Evolutionary conservation across 2,797 vertebrate genomes (phyloP), one percentile per base, ranked within the genome.

Genomic region (Picus viridis): DNA sequence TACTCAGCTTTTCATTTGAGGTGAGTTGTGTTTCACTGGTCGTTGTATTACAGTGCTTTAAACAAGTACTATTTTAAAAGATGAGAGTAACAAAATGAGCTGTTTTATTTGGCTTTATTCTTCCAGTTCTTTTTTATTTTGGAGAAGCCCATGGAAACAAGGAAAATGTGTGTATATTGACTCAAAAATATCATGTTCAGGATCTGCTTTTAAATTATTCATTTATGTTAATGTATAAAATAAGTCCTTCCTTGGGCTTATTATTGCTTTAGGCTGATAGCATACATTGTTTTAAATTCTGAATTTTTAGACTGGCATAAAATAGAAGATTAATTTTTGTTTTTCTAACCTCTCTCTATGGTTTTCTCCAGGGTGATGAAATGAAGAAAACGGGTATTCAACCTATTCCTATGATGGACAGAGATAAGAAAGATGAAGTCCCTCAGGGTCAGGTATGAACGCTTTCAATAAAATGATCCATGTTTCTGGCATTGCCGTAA

Each of bases 351-450:
- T 43, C 41, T 68, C 2, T 85, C 65, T 78, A 24, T 84, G 16
- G 11, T 87, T 49, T 86, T 86, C 45, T 84, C n/a, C 75, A 99
- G 99, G 99, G 99, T 2, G 99, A 99, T 92, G 99, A 99, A 96
- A 99, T 99, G 99, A 99, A 99, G 97, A 99, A 99, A 97, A 97
- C 99, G 36, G 99, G 99, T 58, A 98, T 99, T 87, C 99, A 99
- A 43, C 99, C 99, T 6, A 99, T 99, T 62, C 98, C 99, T 6
- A 99, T 99, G 99, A 99, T 99, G 99, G 99, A 99, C 98, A 97
- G 99, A 97, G 99, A 99, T 95, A 99, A 99, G 96, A 98, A 98
- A 93, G 98, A 99, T 47, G 99, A 99, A 95, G 98, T 99, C 93
- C 99, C 99, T 34, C 99, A 99, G 97, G 99, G 99, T 90, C 99